Evolutionary conservation across 37 sponge, comb jelly and placozoan species (phyloP), one percentile per base, ranked within the genome.

Genomic region (Dysidea cf. avara): DNA sequence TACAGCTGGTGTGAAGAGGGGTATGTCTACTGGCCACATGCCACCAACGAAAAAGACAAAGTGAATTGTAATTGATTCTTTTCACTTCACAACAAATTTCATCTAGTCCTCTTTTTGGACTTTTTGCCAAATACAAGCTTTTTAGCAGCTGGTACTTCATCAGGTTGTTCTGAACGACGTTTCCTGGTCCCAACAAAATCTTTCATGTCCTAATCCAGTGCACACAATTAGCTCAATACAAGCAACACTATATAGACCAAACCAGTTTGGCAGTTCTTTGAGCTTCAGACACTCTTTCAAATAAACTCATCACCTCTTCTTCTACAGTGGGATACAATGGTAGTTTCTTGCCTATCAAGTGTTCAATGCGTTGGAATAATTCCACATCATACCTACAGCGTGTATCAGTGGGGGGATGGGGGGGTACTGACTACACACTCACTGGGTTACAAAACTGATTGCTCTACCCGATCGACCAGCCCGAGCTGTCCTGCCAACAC

Each of bases 381-480:
- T 98, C 99, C 13, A 98, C 99, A 86, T 92, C 99, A 76, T 97
- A 97, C 75, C 94, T 93, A 38, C 35, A 40, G 48, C 30, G 3
- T 16, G 29, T 64, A 11, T 29, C 24, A 46, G 39, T 55, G 9
- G 30, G 48, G 3, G 43, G 22, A 57, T 57, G 60, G 7, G 7
- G 11, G 14, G 25, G 34, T 22, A 70, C 35, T 11, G 34, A 50
- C 69, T 18, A 7, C 2, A 5, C 25, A 48, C 88, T 77, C 39
- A 93, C 93, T 97, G 99, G 7, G 95, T 95, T 49, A 97, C 95
- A 77, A 97, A 94, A 29, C 87, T 97, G 71, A 97, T 86, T 34
- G 96, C 80, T 49, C 85, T 66, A 0, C 99, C 99, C 0, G 99
- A 74, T 20, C 95, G 56, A 2, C 99, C 99, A 25, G 99, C 99